These are phyloP conservation scores for Nomada goodeniana DNA, from an alignment of 2,888 invertebrate species.

Conservation along the genomic window DNA sequence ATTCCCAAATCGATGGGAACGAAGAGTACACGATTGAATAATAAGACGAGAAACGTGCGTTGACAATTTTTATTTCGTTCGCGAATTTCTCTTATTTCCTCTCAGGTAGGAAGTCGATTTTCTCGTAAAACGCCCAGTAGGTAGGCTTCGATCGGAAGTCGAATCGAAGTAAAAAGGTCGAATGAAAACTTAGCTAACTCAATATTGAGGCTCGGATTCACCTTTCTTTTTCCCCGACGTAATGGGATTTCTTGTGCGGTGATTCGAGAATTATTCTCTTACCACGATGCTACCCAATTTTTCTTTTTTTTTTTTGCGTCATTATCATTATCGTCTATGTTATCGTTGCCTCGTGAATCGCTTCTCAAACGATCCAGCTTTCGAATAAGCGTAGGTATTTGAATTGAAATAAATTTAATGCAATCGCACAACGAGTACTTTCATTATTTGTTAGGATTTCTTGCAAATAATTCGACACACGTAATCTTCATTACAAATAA, in stretches of 20 bases:
- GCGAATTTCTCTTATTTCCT: conserved; percentile 66
- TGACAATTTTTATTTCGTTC: conserved; percentile 49
- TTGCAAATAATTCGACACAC: too few species aligned
- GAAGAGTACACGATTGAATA: neutral
- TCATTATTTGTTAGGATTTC: too few species aligned
- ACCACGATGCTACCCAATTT: conserved; percentile 61
- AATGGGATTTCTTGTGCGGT: conserved; percentile 82
- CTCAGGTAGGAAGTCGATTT: conserved; percentile 66
- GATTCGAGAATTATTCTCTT: conserved; percentile 80
- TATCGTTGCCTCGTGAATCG: conserved; percentile 24
- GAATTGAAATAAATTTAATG: too few species aligned
- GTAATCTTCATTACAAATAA: too few species aligned
- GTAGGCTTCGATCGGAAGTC: conserved; percentile 73
- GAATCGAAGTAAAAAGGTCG: conserved; percentile 79
- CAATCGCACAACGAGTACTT: too few species aligned
- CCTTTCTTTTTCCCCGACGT: conserved; percentile 77
- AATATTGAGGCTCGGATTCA: conserved; percentile 77
- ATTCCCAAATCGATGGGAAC: too few species aligned
- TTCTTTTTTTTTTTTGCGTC: conserved; percentile 29
- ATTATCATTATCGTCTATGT: conserved; percentile 48
- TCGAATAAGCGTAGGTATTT: too few species aligned
- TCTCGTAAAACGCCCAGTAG: conserved; percentile 67
- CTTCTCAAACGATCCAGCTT: neutral
- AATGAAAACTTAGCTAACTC: conserved; percentile 82
- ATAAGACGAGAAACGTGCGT: neutral